Evolutionary conservation across 1,140 invertebrate species (phyloP), one percentile per base, ranked within the genome.

Genomic region (Zaprionus lachaisei): DNA sequence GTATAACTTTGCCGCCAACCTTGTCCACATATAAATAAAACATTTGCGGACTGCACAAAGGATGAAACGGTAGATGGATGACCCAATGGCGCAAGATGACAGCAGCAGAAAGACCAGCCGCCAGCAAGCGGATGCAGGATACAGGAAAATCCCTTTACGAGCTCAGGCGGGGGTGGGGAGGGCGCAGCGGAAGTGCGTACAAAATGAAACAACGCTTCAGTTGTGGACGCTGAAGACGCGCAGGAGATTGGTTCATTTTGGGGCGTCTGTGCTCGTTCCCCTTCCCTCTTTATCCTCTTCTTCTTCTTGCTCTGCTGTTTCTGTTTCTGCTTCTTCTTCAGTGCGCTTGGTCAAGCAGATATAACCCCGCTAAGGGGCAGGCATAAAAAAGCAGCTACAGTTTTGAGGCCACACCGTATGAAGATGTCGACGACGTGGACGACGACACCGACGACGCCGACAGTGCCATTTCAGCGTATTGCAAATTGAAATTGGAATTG

Each of bases 111-210:
- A n/a, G 41, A 44, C n/a, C 41, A 44, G 14, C 41, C 74, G 61
- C 38, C 56, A 66, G 55, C 65, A n/a, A 38, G 57, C 67, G 79
- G 72, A 77, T 73, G 76, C 75, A 80, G 73, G 79, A 85, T 73
- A 90, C 86, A 84, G 85, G 79, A 90, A 90, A 86, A 90, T 90
- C 86, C 86, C 85, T 90, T 90, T 90, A 90, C 86, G 85, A 90
- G 68, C 81, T 38, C 61, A 11, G 5, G 6, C 4, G n/a, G 5
- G 41, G 41, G n/a, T 17, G 41, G 41, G 17, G 61, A 60, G 60
- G 49, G 57, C 31, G 22, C 60, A 5, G 74, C 83, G 85, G 86
- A 90, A 90, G 86, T 90, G 85, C 85, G 86, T 91, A 91, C 86
- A 90, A 90, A 89, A 91, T 90, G 85, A 85, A 86, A 85, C 77